These are phyloP conservation scores for Ormyrus rosae DNA, from an alignment of 2,888 invertebrate species.

Conservation along the genomic window DNA sequence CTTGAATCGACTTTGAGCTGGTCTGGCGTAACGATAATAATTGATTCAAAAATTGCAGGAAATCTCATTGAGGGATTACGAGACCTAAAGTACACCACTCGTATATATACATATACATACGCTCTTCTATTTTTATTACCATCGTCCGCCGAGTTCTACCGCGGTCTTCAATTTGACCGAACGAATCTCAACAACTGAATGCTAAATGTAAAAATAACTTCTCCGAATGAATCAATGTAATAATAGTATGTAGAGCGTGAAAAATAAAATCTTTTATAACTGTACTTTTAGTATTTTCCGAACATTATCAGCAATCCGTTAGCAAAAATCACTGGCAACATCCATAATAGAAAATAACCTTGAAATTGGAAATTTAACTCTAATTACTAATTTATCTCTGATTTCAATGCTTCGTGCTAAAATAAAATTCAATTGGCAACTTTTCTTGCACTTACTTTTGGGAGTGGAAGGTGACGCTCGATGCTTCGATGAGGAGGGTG, in stretches of 20 bases:
- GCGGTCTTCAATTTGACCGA: conserved; percentile 2
- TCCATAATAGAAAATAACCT: too few species aligned
- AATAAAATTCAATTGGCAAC: not conserved
- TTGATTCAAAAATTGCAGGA: conserved; percentile 38
- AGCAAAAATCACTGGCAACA: too few species aligned
- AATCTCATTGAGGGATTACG: conserved; percentile 39
- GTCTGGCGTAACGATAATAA: conserved; percentile 23
- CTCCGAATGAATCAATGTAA: too few species aligned
- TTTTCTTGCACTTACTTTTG: conserved; percentile 69
- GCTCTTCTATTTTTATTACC: conserved; percentile 17
- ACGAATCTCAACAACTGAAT: not conserved
- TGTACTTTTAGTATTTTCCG: not conserved
- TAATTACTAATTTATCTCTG: too few species aligned
- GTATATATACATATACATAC: not conserved
- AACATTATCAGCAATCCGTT: not conserved
- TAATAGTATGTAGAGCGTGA: not conserved
- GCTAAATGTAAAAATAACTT: conserved; percentile 1
- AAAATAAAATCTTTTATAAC: not conserved
- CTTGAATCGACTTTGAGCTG: conserved; percentile 21
- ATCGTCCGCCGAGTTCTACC: conserved; percentile 10
- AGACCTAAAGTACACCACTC: not conserved
- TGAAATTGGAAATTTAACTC: too few species aligned
- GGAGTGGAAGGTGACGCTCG: conserved; percentile 65
- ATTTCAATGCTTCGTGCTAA: too few species aligned
- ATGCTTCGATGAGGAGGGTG: conserved; percentile 67